These are phyloP conservation scores for Streblospio benedicti DNA, from an alignment of 1,140 invertebrate genomes.

Conservation along the genomic window DNA sequence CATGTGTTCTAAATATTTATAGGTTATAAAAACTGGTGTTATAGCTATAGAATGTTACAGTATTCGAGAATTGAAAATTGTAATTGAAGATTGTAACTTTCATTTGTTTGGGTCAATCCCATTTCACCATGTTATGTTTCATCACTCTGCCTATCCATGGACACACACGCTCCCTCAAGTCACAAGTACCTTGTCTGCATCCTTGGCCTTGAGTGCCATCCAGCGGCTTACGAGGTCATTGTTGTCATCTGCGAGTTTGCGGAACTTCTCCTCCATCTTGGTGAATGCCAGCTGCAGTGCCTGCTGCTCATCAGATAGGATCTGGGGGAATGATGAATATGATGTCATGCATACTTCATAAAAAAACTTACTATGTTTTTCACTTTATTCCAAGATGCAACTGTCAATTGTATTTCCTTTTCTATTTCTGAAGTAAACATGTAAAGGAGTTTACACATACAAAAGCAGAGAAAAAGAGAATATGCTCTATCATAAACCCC, in stretches of 20 bases:
- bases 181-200: constrained; percentile 66
- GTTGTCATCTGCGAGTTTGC: constrained; percentile 82
- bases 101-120: too few species aligned
- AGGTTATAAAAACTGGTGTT: too few species aligned
- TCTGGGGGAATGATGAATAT: constrained; percentile 53
- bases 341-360: background rate
- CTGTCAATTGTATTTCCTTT: constrained; percentile 3
- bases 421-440: background rate
- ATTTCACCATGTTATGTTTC: too few species aligned
- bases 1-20: too few species aligned
- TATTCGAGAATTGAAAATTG: too few species aligned
- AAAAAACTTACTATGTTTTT: background rate
- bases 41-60: too few species aligned
- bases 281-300: constrained; percentile 82
- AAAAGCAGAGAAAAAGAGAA: background rate
- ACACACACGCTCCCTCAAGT: too few species aligned
- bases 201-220: constrained; percentile 82
- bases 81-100: too few species aligned
- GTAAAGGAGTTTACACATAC: background rate
- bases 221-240: constrained; percentile 72
- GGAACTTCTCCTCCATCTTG: constrained; percentile 78
- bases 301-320: constrained; percentile 87
- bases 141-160: too few species aligned
- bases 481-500: background rate
- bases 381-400: constrained; percentile 2